Evolutionary conservation across 2,888 invertebrate species (phyloP).

Genomic region (Morinoia aosen): DNA sequence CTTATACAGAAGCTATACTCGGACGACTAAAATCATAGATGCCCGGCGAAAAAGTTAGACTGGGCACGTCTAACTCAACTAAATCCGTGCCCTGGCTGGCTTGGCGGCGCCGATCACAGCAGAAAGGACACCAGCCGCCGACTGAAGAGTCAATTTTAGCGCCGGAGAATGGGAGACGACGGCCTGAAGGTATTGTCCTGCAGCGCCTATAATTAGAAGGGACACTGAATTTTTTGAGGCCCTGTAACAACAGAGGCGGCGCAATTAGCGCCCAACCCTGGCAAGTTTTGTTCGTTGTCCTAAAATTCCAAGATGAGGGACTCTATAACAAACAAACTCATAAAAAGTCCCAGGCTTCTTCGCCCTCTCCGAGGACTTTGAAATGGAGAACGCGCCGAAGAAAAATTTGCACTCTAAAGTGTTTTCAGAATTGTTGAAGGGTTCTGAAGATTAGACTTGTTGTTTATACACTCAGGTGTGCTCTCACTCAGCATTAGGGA

Average conservation of each 20-base stretch:
- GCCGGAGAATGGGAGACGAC: neutral
- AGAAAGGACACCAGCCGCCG: neutral
- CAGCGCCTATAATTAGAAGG: conserved; percentile 36
- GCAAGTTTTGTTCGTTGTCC: conserved; percentile 32
- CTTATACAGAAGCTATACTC: too few species aligned
- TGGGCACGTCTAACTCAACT: neutral
- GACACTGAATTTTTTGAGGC: conserved; percentile 36
- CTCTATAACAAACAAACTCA: neutral
- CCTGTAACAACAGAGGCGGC: conserved; percentile 31
- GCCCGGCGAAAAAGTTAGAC: too few species aligned
- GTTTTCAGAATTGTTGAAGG: conserved; percentile 1
- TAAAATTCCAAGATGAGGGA: conserved; percentile 27
- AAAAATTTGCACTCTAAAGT: conserved; percentile 3
- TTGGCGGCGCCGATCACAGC: neutral
- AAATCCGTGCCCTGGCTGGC: neutral
- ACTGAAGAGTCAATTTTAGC: conserved; percentile 3
- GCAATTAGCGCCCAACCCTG: conserved; percentile 7
- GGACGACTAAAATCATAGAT: too few species aligned
- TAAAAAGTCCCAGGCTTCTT: neutral
- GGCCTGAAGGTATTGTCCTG: conserved; percentile 29
- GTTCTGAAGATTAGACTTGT: neutral
- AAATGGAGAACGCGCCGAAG: neutral
- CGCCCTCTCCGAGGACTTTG: neutral
- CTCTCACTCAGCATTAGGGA: neutral
- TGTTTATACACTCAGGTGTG: neutral